Evolutionary conservation across 2,888 invertebrate species (phyloP), one percentile per base, ranked within the genome.

Genomic region (Graphium colonna): DNA sequence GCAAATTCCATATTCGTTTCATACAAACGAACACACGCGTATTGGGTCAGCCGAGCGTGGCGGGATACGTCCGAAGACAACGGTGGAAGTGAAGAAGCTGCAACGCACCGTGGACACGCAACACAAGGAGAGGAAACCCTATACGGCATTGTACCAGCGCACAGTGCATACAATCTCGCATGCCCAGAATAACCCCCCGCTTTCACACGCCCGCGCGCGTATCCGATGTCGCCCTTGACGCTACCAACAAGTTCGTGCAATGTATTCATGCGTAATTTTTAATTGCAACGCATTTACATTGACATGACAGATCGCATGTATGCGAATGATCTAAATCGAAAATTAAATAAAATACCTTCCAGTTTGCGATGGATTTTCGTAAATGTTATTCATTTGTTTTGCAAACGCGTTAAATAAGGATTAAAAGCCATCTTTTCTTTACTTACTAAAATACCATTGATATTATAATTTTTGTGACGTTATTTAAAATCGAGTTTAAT

Each of bases 121-220:
- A 87, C 84, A 80, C 78, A 82, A 76, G 83, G 81, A 85, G 84
- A 87, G 65, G 88, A 88, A 89, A 89, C 67, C 82, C 77, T 87
- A 89, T 87, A 81, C 77, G 81, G 79, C 73, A 88, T 89, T 89
- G 85, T 89, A 79, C 75, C 69, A 78, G 79, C 73, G 81, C 88
- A 82, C 79, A 65, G 82, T 80, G 85, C 88, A 87, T 79, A 83
- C 85, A 78, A 67, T 71, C 67, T 71, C 65, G 54, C 60, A 55
- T 57, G 51, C 52, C 57, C 61, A n/a, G n/a, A n/a, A n/a, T n/a
- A n/a, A n/a, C 65, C 65, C 64, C 59, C 62, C 69, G 79, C 85
- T 87, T 84, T 86, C 87, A 87, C 84, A 82, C 81, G 79, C 76
- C 84, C 82, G 81, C 83, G 80, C 87, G 85, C 86, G 88, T 89